Evolutionary conservation across 2,113 vertebrate species (phyloP), one percentile per base, ranked within the genome.

Genomic region (Heterochromis multidens): DNA sequence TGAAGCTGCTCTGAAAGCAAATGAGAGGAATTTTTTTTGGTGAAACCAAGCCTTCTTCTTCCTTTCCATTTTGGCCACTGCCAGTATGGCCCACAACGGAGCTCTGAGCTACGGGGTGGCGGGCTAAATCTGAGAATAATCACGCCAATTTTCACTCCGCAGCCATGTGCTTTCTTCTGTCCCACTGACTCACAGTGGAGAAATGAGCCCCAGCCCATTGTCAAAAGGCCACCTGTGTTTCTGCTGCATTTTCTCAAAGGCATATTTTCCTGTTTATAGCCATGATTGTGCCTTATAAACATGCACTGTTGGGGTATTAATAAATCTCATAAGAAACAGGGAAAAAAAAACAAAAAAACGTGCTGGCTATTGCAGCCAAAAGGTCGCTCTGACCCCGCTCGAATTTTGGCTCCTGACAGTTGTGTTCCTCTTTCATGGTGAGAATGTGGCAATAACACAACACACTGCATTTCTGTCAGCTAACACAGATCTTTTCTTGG

Each of bases 181-280:
- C 84, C 72, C 82, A 88, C 90, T 83, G 80, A 82, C 87, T 91
- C 83, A 84, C 49, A 78, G 57, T 33, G 59, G 79, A 89, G 84
- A 83, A 88, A 89, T 49, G 63, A 85, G 54, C 37, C 43, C 33
- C 17, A 2, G 65, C 27, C 79, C 86, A 92, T 94, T 93, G 93
- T 94, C 76, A 82, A 82, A 90, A 72, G 31, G 35, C 79, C 84
- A 93, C 91, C 93, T 95, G 94, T 84, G 91, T 89, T 80, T 91
- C 79, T 83, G 76, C 78, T 84, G 23, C 81, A 52, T 88, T 93
- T 89, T 90, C 79, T 89, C 46, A 1, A 83, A 86, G 74, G 59
- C 78, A 91, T 88, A 78, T 84, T 84, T 92, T 89, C 93, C 88
- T 92, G 87, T 94, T 93, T 89, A 88, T 76, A 79, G 63, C 33